Evolutionary conservation across 2,888 invertebrate genomes (phyloP).

Genomic region (Acrobasis consociella): DNA sequence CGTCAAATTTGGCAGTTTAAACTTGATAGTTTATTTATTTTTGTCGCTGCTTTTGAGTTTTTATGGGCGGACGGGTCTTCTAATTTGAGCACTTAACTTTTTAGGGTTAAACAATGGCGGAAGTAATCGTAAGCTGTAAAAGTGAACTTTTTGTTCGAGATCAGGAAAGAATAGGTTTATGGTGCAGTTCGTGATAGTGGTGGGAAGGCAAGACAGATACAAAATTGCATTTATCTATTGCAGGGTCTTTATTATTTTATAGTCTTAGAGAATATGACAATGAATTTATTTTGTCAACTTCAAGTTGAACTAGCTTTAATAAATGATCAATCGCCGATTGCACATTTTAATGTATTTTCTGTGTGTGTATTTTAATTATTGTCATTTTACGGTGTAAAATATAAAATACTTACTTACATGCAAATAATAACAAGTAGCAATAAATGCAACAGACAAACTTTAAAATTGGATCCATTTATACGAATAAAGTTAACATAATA

Average conservation of each 20-base stretch:
- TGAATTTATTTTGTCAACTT: no score
- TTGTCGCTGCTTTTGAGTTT: constrained; percentile 48
- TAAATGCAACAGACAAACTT: no score
- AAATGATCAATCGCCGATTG: no score
- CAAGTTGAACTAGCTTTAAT: no score
- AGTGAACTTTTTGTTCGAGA: constrained; percentile 9
- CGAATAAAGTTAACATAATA: no score
- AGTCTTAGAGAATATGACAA: no score
- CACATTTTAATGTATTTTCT: no score
- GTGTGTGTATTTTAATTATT: no score
- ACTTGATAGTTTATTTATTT: constrained; percentile 61
- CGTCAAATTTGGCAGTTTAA: constrained; percentile 68
- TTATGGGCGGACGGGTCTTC: constrained; percentile 44
- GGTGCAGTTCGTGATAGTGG: constrained; percentile 1
- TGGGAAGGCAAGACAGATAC: constrained; percentile 6
- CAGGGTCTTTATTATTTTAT: constrained; percentile 24
- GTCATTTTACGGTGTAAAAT: no score
- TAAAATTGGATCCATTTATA: no score
- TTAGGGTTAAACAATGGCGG: constrained; percentile 26
- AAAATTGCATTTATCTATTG: constrained; percentile 3
- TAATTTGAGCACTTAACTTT: constrained; percentile 43
- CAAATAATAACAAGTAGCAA: no score
- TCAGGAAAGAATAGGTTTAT: constrained; percentile 11
- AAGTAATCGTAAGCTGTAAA: constrained; percentile 18
- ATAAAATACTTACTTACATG: no score